These are phyloP conservation scores for Arrhamphus sclerolepis DNA, from an alignment of 2,797 vertebrate genomes.

Conservation along the genomic window DNA sequence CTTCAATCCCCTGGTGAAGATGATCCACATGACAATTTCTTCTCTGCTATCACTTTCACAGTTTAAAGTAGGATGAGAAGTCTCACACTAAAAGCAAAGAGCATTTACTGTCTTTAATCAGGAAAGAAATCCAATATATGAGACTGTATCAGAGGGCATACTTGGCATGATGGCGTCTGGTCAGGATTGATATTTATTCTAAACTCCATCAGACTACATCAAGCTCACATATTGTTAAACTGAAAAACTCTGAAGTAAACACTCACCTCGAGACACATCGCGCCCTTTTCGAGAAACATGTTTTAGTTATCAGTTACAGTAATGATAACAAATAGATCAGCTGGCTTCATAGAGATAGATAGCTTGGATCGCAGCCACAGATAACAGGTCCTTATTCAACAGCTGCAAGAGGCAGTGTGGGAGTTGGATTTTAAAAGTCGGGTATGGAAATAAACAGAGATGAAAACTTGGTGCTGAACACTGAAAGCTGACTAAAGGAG, in stretches of 20 bases:
- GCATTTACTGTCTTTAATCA: conserved; percentile 39
- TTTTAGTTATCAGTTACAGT: conserved; percentile 67
- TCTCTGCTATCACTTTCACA: conserved; percentile 42
- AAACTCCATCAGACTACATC: conserved; percentile 27
- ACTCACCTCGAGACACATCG: conserved; percentile 48
- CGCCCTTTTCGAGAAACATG: conserved; percentile 56
- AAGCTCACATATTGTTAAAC: conserved; percentile 40
- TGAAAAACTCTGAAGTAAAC: conserved; percentile 32
- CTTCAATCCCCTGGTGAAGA: conserved; percentile 53
- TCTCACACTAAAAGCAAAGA: conserved; percentile 33
- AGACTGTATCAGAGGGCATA: conserved; percentile 14
- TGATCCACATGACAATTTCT: conserved; percentile 48
- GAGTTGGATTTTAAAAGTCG: conserved; percentile 36
- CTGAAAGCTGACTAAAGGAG: neutral
- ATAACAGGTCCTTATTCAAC: conserved; percentile 45
- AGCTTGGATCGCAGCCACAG: conserved; percentile 47
- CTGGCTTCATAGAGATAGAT: conserved; percentile 53
- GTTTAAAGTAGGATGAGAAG: conserved; percentile 27
- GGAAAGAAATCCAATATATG: conserved; percentile 37
- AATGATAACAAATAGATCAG: conserved; percentile 73
- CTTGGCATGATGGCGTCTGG: conserved; percentile 16
- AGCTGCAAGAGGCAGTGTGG: conserved; percentile 35
- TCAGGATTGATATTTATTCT: conserved; percentile 45
- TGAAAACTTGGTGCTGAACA: conserved; percentile 1
- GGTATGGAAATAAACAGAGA: conserved; percentile 33